Percentiles rank a stretch among this genome's conserved stretches.
phyloP scores from a whole-genome alignment of 2,888 invertebrate genomes.

The Acronicta aceris region DNA sequence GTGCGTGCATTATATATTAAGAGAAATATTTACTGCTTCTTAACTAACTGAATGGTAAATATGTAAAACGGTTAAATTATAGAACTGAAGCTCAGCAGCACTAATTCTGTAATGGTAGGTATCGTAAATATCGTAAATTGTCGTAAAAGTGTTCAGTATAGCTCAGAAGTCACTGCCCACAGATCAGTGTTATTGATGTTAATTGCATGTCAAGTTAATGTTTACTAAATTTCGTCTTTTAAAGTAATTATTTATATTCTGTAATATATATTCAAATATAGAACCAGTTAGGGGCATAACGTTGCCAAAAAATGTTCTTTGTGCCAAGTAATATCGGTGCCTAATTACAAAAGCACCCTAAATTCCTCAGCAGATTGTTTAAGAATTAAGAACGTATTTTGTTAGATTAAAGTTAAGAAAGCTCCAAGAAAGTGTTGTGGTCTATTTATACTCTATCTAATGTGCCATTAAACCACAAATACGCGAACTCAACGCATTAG shows the following conservation, averaged over 20 bases:
- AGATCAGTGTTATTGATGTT: slow-evolving; percentile 69
- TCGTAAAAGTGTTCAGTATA: slow-evolving; percentile 56
- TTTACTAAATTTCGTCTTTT: slow-evolving; percentile 66
- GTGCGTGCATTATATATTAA: slow-evolving; percentile 71
- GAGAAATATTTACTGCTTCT: slow-evolving; percentile 67
- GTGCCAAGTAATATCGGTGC: slow-evolving; percentile 57
- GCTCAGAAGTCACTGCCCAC: slow-evolving; percentile 60
- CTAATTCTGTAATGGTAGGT: slow-evolving; percentile 54
- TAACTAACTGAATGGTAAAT: slow-evolving; percentile 67
- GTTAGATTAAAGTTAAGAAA: slow-evolving; percentile 42
- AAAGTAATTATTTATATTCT: slow-evolving; percentile 60
- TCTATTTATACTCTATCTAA: slow-evolving; percentile 47
- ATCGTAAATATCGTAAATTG: slow-evolving; percentile 52
- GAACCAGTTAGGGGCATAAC: slow-evolving; percentile 41
- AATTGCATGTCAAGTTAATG: slow-evolving; percentile 76
- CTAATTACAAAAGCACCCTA: slow-evolving; percentile 39
- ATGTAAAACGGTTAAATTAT: slow-evolving; percentile 63
- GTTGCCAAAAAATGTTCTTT: slow-evolving; percentile 50
- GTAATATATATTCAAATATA: slow-evolving; percentile 53
- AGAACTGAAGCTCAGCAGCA: slow-evolving; percentile 61
- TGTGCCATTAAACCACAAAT: slow-evolving; percentile 46
- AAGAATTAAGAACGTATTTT: slow-evolving; percentile 53
- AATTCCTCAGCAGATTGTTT: slow-evolving; percentile 45
- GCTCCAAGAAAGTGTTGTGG: slow-evolving; percentile 50
- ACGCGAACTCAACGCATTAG: slow-evolving; percentile 34